These are phyloP conservation scores for Zoanthus gigantus DNA, from an alignment of 92 coral and sea anemone genomes.

Conservation along the genomic window DNA sequence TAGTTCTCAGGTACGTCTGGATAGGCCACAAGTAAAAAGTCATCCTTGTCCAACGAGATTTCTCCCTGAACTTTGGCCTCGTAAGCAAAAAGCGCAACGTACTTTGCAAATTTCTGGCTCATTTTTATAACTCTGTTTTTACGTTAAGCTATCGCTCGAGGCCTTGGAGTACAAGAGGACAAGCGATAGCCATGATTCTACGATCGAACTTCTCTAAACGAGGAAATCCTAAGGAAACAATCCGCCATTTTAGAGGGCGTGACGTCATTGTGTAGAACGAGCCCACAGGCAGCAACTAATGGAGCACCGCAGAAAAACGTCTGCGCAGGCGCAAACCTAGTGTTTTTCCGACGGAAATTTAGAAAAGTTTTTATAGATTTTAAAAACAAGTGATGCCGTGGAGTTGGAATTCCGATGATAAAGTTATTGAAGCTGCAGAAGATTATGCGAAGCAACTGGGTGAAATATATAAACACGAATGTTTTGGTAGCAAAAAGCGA, in stretches of 20 bases:
- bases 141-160: not conserved
- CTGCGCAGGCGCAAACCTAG: not conserved
- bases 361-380: not conserved
- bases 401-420: slow-evolving; percentile 39
- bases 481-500: slow-evolving; percentile 82
- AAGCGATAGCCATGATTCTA: slow-evolving; percentile 24
- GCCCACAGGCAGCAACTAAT: slow-evolving; percentile 21
- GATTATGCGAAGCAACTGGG: slow-evolving; percentile 82
- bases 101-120: slow-evolving; percentile 90
- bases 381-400: slow-evolving; percentile 5
- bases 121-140: slow-evolving; percentile 35
- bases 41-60: slow-evolving; percentile 77
- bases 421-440: slow-evolving; percentile 60
- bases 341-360: not conserved
- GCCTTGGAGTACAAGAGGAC: slow-evolving; percentile 6
- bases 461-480: slow-evolving; percentile 90
- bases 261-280: slow-evolving; percentile 32
- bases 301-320: not conserved
- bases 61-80: slow-evolving; percentile 80
- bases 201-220: slow-evolving; percentile 13
- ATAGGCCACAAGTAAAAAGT: slow-evolving; percentile 82
- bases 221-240: slow-evolving; percentile 42
- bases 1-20: slow-evolving; percentile 65
- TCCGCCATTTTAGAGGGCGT: slow-evolving; percentile 48
- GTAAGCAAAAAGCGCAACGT: slow-evolving; percentile 72